Conservation (phyloP, 2,797 vertebrate species). For the Poecilia gillii region DNA sequence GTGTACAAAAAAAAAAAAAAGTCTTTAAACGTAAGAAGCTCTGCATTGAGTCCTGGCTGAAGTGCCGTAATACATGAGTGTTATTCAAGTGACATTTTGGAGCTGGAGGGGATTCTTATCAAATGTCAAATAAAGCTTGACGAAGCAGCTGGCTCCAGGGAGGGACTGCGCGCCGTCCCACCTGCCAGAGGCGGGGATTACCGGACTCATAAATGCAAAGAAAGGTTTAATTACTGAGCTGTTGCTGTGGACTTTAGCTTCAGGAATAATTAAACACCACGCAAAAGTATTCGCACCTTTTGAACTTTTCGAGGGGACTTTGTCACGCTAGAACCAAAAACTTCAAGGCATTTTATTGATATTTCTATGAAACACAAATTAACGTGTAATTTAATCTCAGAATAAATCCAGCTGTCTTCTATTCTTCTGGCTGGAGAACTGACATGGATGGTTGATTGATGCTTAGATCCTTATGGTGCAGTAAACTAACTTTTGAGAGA, state of each 20-base stretch:
- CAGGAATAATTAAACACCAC: not conserved
- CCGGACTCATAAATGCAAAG: not conserved
- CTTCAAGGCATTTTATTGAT: not conserved
- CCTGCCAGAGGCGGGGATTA: not conserved
- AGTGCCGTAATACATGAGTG: not conserved
- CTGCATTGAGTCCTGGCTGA: not conserved
- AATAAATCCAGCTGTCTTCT: too few relatives aligned
- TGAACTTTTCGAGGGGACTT: not conserved
- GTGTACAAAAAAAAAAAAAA: not conserved
- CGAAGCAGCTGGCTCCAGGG: not conserved
- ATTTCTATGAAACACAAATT: not conserved
- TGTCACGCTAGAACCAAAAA: not conserved
- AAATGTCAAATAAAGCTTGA: slow-evolving; percentile 2
- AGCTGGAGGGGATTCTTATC: slow-evolving; percentile 5
- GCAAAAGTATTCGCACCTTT: not conserved
- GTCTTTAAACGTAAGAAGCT: not conserved
- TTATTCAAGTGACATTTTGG: slow-evolving; percentile 4
- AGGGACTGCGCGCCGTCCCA: not conserved
- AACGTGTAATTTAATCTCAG: not conserved
- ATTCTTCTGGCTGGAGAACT: too few relatives aligned
- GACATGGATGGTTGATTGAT: too few relatives aligned
- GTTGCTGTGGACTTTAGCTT: not conserved
- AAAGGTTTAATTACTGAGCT: not conserved
- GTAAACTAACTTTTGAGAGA: too few relatives aligned
- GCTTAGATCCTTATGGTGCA: too few relatives aligned